Percentiles rank a stretch among this genome's conserved stretches.
Conservation (phyloP, 2,113 vertebrate genomes). For the Antechinus flavipes region DNA sequence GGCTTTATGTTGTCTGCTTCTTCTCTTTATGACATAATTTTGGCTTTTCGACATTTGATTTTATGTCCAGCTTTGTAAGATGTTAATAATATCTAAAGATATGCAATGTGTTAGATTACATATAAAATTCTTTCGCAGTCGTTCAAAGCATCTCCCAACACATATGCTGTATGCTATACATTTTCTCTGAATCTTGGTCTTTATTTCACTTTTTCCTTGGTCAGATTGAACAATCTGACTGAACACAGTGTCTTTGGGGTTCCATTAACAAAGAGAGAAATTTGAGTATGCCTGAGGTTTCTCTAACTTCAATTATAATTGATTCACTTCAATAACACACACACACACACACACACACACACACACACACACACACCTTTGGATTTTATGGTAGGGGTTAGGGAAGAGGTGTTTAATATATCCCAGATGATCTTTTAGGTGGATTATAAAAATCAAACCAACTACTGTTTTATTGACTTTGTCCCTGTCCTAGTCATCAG, state of each 20-base stretch:
- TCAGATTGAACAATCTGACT: conserved; percentile 57
- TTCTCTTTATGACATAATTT: conserved; percentile 81
- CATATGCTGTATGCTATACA: conserved; percentile 63
- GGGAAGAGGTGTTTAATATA: conserved; percentile 66
- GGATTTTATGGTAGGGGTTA: conserved; percentile 55
- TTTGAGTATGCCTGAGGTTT: conserved; percentile 58
- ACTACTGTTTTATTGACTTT: conserved; percentile 69
- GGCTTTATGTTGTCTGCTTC: conserved; percentile 74
- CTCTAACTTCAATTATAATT: conserved; percentile 69
- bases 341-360: not conserved
- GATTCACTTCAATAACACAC: conserved; percentile 61
- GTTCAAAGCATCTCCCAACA: conserved; percentile 66
- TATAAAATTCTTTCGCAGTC: conserved; percentile 65
- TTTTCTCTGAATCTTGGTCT: conserved; percentile 56
- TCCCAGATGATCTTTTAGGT: conserved; percentile 57
- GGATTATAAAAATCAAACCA: conserved; percentile 74
- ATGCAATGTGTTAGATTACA: conserved; percentile 78
- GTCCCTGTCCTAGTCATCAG: conserved; percentile 69
- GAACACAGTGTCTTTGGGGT: conserved; percentile 53
- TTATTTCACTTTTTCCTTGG: conserved; percentile 59
- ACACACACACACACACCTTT: conserved; percentile 34
- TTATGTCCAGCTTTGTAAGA: conserved; percentile 78
- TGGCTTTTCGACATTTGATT: conserved; percentile 80
- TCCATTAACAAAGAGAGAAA: conserved; percentile 67
- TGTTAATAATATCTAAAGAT: conserved; percentile 81